Evolutionary conservation across 2,888 invertebrate species (phyloP).

Genomic region (Parnassius orleans): DNA sequence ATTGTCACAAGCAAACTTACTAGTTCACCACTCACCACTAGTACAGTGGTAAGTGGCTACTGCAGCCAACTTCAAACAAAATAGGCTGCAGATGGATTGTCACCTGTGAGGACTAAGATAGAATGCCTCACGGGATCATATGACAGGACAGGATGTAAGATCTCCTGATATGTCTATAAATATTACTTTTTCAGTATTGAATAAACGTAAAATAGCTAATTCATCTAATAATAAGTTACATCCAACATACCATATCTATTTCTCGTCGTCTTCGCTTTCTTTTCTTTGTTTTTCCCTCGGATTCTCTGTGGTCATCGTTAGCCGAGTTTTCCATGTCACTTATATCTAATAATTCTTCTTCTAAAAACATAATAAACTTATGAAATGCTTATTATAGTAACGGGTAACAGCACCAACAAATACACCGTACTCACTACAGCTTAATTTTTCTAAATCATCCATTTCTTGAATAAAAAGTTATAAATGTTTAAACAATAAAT

Average conservation of each 20-base stretch:
- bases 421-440: constrained; percentile 62
- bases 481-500: background rate
- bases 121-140: no score
- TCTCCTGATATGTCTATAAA: no score
- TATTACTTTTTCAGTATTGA: no score
- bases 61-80: no score
- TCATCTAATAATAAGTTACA: no score
- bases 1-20: no score
- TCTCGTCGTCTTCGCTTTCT: constrained; percentile 68
- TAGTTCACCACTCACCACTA: no score
- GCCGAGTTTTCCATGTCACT: constrained; percentile 72
- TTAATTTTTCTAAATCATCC: constrained; percentile 68
- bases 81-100: no score
- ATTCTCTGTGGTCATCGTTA: constrained; percentile 63
- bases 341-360: constrained; percentile 67
- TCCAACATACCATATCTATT: constrained; percentile 61
- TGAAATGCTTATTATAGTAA: background rate
- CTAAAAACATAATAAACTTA: constrained; percentile 34
- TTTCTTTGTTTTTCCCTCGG: constrained; percentile 65
- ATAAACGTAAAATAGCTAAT: no score
- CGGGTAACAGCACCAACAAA: background rate
- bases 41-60: no score
- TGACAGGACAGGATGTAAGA: no score
- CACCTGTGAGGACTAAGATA: no score
- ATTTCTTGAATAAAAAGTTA: constrained; percentile 34